phyloP scores from a whole-genome alignment of 53 echinoderm and acorn worm genomes.

The Mesocentrotus franciscanus region DNA sequence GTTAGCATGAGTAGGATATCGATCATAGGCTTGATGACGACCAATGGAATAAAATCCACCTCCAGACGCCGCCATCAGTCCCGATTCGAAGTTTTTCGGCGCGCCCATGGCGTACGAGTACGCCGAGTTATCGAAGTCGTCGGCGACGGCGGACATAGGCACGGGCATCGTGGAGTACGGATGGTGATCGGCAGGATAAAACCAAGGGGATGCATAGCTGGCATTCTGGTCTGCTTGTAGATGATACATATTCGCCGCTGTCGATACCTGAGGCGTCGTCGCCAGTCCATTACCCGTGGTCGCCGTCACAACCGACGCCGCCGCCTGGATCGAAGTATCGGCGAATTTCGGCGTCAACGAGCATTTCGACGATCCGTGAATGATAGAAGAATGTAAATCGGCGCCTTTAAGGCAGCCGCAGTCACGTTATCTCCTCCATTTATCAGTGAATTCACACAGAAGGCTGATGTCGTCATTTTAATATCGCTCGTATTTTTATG shows the following conservation, averaged over 20 bases:
- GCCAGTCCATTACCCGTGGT: slow-evolving; percentile 74
- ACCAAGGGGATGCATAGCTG: slow-evolving; percentile 60
- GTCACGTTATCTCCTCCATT: slow-evolving; percentile 89
- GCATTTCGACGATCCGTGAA: slow-evolving; percentile 79
- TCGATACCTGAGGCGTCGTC: slow-evolving; percentile 76
- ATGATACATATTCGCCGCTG: slow-evolving; percentile 88
- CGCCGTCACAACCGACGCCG: slow-evolving; percentile 66
- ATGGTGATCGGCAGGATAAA: slow-evolving; percentile 58
- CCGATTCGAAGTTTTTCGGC: slow-evolving; percentile 60
- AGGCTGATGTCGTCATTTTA: slow-evolving; percentile 96
- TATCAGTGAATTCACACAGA: slow-evolving; percentile 99
- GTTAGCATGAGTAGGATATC: slow-evolving; percentile 52
- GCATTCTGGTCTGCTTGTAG: slow-evolving; percentile 80
- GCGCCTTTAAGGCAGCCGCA: slow-evolving; percentile 68
- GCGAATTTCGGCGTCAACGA: slow-evolving; percentile 77
- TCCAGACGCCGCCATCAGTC: slow-evolving; percentile 61
- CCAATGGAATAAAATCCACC: slow-evolving; percentile 61
- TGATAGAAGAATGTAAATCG: slow-evolving; percentile 69
- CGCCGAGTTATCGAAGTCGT: slow-evolving; percentile 63
- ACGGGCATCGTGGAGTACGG: slow-evolving; percentile 57
- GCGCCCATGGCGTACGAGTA: slow-evolving; percentile 43
- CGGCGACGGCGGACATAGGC: slow-evolving; percentile 53
- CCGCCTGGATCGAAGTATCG: slow-evolving; percentile 75
- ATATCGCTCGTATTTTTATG: slow-evolving; percentile 95
- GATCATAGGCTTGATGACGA: slow-evolving; percentile 55